These are phyloP conservation scores for Mesoclemmys tuberculata DNA, from an alignment of 2,113 vertebrate species.

Conservation along the genomic window DNA sequence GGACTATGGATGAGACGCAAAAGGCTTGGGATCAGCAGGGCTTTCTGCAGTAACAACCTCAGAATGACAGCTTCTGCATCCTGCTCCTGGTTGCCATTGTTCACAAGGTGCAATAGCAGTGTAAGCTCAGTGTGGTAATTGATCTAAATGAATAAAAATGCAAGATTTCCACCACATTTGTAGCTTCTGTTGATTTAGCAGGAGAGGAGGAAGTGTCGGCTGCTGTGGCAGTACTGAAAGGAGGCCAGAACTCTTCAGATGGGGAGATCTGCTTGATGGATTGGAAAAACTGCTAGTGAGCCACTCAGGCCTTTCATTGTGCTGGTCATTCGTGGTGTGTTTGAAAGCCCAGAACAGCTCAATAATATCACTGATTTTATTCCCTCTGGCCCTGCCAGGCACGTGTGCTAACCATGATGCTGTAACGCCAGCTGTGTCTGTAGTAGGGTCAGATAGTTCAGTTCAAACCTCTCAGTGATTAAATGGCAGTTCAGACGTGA, in stretches of 20 bases:
- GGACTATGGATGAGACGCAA: not conserved
- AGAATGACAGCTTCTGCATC: not conserved
- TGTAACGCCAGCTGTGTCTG: accelerated
- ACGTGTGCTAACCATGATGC: not conserved
- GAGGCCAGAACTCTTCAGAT: not conserved
- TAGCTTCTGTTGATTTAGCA: not conserved
- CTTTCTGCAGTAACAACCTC: not conserved
- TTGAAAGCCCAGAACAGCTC: not conserved
- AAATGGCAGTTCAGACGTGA: not conserved
- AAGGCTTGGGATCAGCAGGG: not conserved
- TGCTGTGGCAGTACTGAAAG: not conserved
- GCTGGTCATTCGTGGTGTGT: not conserved
- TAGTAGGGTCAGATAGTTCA: not conserved
- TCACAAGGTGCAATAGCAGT: accelerated
- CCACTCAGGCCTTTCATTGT: accelerated
- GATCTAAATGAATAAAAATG: accelerated
- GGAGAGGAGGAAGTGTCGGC: not conserved
- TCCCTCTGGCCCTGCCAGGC: not conserved
- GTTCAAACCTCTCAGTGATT: not conserved
- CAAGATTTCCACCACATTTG: not conserved
- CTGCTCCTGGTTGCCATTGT: accelerated
- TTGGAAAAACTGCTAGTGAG: not conserved
- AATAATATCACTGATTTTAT: accelerated
- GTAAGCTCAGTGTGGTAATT: not conserved
- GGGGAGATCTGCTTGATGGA: not conserved